These are phyloP conservation scores for Caenorhabditis sp. DNA, from an alignment of 2,888 invertebrate genomes.

Conservation along the genomic window DNA sequence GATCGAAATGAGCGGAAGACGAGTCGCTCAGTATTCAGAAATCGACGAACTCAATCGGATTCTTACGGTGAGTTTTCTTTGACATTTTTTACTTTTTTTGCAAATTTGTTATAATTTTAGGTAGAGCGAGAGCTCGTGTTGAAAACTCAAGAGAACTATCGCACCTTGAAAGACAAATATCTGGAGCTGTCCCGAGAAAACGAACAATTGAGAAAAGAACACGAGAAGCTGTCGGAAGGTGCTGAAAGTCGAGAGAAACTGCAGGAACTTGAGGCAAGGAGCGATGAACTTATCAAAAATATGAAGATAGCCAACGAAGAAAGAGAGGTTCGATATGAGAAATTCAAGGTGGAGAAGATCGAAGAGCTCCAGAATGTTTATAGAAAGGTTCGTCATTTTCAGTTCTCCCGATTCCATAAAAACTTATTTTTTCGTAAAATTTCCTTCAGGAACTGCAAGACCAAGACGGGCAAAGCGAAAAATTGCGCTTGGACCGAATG, in stretches of 20 bases:
- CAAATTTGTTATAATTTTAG: slow-evolving; percentile 12
- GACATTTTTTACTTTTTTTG: not conserved
- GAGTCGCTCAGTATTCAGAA: slow-evolving; percentile 27
- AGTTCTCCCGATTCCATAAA: too few species aligned
- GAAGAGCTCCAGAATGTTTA: slow-evolving; percentile 59
- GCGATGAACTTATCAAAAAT: slow-evolving; percentile 47
- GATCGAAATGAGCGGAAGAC: slow-evolving; percentile 28
- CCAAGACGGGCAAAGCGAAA: slow-evolving; percentile 51
- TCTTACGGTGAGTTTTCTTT: slow-evolving; percentile 41
- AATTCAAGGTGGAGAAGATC: slow-evolving; percentile 51
- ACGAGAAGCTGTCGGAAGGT: slow-evolving; percentile 11
- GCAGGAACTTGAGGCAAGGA: slow-evolving; percentile 33
- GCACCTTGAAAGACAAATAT: slow-evolving; percentile 50
- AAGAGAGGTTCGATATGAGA: slow-evolving; percentile 51
- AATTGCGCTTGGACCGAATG: slow-evolving; percentile 36
- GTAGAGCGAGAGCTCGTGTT: slow-evolving; percentile 56
- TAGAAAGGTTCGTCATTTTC: slow-evolving; percentile 21
- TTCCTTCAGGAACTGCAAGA: slow-evolving; percentile 51
- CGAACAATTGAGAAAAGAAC: slow-evolving; percentile 18
- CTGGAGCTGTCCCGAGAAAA: slow-evolving; percentile 30
- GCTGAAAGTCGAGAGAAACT: slow-evolving; percentile 31
- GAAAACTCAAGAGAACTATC: slow-evolving; percentile 62
- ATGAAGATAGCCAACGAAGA: slow-evolving; percentile 46
- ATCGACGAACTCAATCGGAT: slow-evolving; percentile 59
- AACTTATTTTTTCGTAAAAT: not conserved